phyloP scores from a whole-genome alignment of 2,113 vertebrate species.

The Oxyruncus cristatus region DNA sequence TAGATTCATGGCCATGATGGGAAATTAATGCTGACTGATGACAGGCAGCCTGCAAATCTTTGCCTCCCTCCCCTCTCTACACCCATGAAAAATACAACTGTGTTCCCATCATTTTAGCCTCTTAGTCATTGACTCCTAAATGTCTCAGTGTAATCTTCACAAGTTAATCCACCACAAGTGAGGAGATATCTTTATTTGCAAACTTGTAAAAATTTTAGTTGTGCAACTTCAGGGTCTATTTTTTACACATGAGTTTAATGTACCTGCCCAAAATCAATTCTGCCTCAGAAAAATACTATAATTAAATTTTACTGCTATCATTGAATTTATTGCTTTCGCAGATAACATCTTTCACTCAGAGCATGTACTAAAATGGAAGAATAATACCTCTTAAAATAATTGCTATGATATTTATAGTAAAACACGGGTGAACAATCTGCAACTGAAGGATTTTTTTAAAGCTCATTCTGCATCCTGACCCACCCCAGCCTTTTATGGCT shows the following conservation, averaged over 20 bases:
- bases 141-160: neutral
- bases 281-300: slow-evolving; percentile 32
- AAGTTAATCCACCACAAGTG: neutral
- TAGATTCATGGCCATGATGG: neutral
- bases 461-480: neutral
- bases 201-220: slow-evolving; percentile 1
- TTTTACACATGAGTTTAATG: slow-evolving; percentile 32
- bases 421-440: neutral
- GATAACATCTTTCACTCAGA: slow-evolving; percentile 7
- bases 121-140: neutral
- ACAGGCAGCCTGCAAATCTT: slow-evolving; percentile 15
- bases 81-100: neutral
- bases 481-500: neutral
- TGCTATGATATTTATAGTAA: neutral
- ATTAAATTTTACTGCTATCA: neutral
- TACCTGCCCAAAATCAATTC: slow-evolving; percentile 40
- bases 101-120: neutral
- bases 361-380: slow-evolving; percentile 35
- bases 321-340: slow-evolving; percentile 42
- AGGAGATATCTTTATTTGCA: neutral
- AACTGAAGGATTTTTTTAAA: neutral
- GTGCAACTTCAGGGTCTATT: neutral
- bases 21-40: slow-evolving; percentile 55
- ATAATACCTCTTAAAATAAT: slow-evolving; percentile 20
- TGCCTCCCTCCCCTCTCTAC: slow-evolving; percentile 29